Evolutionary conservation across 2,888 invertebrate species (phyloP).

Genomic region (Drosophila aldrichi): DNA sequence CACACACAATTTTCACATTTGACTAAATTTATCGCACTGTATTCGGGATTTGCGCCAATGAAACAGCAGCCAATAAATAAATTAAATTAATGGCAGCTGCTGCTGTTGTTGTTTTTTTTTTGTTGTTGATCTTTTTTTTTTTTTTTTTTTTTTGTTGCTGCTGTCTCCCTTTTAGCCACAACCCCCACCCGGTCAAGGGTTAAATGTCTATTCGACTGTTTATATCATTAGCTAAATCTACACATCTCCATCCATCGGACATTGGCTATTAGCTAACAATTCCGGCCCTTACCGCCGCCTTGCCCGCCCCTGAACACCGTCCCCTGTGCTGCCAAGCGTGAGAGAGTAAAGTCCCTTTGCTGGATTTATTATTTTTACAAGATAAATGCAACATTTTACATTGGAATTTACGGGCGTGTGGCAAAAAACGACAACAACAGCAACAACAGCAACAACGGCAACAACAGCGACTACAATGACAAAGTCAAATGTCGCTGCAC

Average conservation of each 20-base stretch:
- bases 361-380: conserved; percentile 81
- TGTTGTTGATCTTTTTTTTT: conserved; percentile 21
- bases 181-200: conserved; percentile 38
- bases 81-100: conserved; percentile 83
- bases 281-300: conserved; percentile 13
- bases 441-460: conserved; percentile 30
- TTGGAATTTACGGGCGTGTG: conserved; percentile 74
- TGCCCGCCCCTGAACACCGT: neutral
- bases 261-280: conserved; percentile 65
- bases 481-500: conserved; percentile 66
- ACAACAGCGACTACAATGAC: conserved; percentile 37
- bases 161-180: neutral
- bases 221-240: conserved; percentile 74
- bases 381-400: conserved; percentile 82
- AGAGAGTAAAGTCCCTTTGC: conserved; percentile 74
- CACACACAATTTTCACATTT: conserved; percentile 84
- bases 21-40: conserved; percentile 80
- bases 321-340: conserved; percentile 68
- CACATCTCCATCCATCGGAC: conserved; percentile 48
- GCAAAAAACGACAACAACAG: conserved; percentile 45
- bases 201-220: conserved; percentile 58
- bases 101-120: neutral
- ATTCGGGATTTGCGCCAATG: conserved; percentile 83
- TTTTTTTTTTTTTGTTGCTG: neutral
- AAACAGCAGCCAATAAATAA: conserved; percentile 85